phyloP scores from a whole-genome alignment of 1,140 invertebrate genomes.

The Stratiolaelaps scimitus region DNA sequence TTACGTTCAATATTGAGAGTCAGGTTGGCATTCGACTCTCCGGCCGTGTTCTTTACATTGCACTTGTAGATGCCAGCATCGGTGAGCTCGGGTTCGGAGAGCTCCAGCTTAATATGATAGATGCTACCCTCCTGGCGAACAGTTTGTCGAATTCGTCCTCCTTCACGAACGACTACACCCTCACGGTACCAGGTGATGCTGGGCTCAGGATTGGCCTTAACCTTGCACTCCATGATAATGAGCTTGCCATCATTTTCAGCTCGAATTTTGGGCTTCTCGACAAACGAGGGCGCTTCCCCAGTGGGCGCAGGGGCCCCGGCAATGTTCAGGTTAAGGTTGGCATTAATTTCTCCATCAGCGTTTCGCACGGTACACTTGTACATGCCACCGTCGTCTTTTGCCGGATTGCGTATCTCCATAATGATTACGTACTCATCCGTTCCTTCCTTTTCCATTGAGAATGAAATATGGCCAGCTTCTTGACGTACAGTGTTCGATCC shows the following conservation, averaged over 20 bases:
- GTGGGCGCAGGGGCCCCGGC: conserved; percentile 48
- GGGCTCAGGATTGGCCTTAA: conserved; percentile 83
- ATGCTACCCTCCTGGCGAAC: conserved; percentile 26
- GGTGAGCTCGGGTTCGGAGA: conserved; percentile 84
- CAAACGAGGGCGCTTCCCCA: conserved; percentile 89
- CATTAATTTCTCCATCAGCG: conserved; percentile 92
- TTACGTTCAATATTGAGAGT: conserved; percentile 95
- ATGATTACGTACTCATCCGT: conserved; percentile 78
- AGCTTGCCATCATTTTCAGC: conserved; percentile 88
- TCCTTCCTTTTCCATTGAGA: conserved; percentile 50
- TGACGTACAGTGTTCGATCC: conserved; percentile 69
- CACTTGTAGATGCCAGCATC: conserved; percentile 97
- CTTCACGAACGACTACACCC: conserved; percentile 57
- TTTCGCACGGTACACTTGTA: conserved; percentile 95
- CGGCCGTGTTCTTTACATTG: conserved; percentile 86
- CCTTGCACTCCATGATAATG: conserved; percentile 93
- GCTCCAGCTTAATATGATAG: conserved; percentile 50
- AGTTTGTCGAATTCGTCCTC: conserved; percentile 21
- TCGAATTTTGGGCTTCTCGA: conserved; percentile 87
- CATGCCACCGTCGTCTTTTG: conserved; percentile 82
- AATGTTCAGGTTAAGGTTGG: conserved; percentile 94
- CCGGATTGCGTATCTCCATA: conserved; percentile 75
- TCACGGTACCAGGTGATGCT: conserved; percentile 83
- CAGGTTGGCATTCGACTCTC: conserved; percentile 89
- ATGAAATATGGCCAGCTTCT: conserved; percentile 70